phyloP scores from a whole-genome alignment of 2,797 vertebrate species.

The Takifugu rubripes region DNA sequence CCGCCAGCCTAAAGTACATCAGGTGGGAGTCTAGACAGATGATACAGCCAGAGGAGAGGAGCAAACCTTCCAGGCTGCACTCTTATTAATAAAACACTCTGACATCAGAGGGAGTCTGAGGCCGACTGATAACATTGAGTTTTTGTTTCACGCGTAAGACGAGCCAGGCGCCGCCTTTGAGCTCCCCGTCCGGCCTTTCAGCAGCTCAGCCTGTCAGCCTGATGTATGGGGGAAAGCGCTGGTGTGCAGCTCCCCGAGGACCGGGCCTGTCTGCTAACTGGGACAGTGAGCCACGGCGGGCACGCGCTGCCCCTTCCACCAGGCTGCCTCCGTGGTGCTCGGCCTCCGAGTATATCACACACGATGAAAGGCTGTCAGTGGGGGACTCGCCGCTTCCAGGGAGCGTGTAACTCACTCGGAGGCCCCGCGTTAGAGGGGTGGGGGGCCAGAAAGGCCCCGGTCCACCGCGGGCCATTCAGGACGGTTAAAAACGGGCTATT shows the following conservation, averaged over 20 bases:
- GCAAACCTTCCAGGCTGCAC: conserved; percentile 39
- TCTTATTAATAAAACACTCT: conserved; percentile 65
- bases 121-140: conserved; percentile 60
- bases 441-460: background rate
- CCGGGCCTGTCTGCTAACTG: conserved; percentile 72
- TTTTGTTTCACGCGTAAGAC: conserved; percentile 63
- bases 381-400: conserved; percentile 31
- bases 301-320: conserved; percentile 46
- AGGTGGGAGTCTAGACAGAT: conserved; percentile 64
- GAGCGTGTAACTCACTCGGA: conserved; percentile 43
- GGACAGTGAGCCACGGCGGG: conserved; percentile 72
- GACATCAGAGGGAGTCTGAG: conserved; percentile 62
- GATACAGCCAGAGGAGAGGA: conserved; percentile 47
- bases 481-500: background rate
- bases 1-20: conserved; percentile 18
- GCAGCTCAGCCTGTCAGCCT: conserved; percentile 68
- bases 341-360: conserved; percentile 44
- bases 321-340: conserved; percentile 39
- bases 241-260: conserved; percentile 63
- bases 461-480: background rate
- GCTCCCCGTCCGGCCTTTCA: conserved; percentile 57
- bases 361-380: conserved; percentile 45
- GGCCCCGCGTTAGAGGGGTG: conserved; percentile 21
- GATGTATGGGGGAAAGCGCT: conserved; percentile 67
- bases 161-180: conserved; percentile 48